Conservation (phyloP, 2,888 invertebrate genomes). For the Ophioninae sp. region DNA sequence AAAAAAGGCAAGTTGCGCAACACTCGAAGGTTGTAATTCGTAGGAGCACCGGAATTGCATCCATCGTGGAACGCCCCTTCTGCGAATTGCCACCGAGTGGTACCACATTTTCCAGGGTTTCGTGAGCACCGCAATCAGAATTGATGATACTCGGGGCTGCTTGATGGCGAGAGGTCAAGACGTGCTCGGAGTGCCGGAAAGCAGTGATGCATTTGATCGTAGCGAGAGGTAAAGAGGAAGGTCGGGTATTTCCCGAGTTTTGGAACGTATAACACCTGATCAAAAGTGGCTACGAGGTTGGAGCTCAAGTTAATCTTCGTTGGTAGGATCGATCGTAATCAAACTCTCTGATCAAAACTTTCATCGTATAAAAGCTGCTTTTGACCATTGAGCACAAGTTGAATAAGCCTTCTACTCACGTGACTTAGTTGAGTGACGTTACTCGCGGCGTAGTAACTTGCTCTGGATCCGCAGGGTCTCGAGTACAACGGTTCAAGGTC, state of each 20-base stretch:
- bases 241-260: background rate
- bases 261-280: background rate
- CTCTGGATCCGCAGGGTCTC: conserved; percentile 83
- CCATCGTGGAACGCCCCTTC: conserved; percentile 10
- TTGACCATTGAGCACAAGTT: no score
- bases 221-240: background rate
- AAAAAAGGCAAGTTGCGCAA: conserved; percentile 8
- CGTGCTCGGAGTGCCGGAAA: background rate
- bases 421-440: conserved; percentile 88
- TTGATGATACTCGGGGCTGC: background rate
- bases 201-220: background rate
- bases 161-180: conserved; percentile 3
- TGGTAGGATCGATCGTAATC: background rate
- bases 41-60: conserved; percentile 8
- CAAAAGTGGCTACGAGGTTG: background rate
- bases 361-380: background rate
- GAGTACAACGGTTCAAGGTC: conserved; percentile 85
- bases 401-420: conserved; percentile 80
- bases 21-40: conserved; percentile 37
- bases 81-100: background rate
- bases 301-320: background rate
- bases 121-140: background rate
- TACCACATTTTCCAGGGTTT: background rate
- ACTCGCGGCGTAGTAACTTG: conserved; percentile 91
- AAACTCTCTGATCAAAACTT: conserved; percentile 27